Evolutionary conservation across 2,888 invertebrate species (phyloP), one percentile per base, ranked within the genome.

Genomic region (Eupithecia centaureata): DNA sequence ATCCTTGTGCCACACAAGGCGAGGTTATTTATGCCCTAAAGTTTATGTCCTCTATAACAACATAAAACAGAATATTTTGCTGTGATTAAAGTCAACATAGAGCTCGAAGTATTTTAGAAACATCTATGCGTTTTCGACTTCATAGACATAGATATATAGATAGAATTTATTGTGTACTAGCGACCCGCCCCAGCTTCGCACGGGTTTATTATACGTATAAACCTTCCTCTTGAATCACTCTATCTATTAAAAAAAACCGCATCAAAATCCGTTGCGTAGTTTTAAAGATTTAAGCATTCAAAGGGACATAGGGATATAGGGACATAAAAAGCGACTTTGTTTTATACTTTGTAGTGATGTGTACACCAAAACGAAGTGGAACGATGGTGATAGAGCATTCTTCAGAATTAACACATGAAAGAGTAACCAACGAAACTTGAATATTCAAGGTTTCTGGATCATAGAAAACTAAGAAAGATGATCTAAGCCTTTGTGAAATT

Each of bases 1-100:
- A 57, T 57, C 57, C 57, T 57, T 57, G 32, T 57, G 57, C 57
- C 57, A 57, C 57, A 57, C 57, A 57, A 57, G 57, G n/a, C 54
- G 30, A 56, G 56, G 30, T 32, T 57, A 32, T 33, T 12, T 57
- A 32, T 57, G 30, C 57, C 57, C 57, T 57, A 57, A 57, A 33
- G 30, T 57, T 57, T 32, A 56, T 56, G 54, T 56, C 30, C n/a
- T 28, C 54, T 30, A 28, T n/a, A 15, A 10, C n/a, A 30, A 30
- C 27, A 3, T 4, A 56, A 56, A 27, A 27, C 10, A 27, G n/a
- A 8, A 47, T 47, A 47, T 22, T 12, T 47, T 47, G 22, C 47
- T 12, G 22, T 22, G 47, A 47, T n/a, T 47, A 47, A 47, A 47
- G 18, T 47, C 12, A 47, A 18, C 38, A 8, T 18, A 42, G 22